Evolutionary conservation across 2,113 vertebrate genomes (phyloP).

Genomic region (Psilopogon haemacephalus): DNA sequence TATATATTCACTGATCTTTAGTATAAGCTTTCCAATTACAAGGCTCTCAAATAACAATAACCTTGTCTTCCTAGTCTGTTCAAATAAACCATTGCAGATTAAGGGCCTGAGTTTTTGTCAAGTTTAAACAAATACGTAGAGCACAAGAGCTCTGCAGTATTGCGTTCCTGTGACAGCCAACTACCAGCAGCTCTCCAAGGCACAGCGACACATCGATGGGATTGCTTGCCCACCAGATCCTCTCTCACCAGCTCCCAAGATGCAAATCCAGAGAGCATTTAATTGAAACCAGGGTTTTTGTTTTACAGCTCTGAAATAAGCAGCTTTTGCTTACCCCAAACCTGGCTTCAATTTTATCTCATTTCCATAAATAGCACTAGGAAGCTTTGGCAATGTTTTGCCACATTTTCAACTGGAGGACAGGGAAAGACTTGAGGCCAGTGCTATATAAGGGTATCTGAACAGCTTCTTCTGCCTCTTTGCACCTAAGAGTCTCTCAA

Average conservation of each 20-base stretch:
- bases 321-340: conserved; percentile 58
- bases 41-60: conserved; percentile 15
- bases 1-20: background rate
- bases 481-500: background rate
- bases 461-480: background rate
- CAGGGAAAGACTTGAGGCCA: conserved; percentile 12
- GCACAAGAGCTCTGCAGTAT: background rate
- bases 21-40: background rate
- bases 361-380: conserved; percentile 65
- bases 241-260: background rate
- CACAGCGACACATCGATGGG: accelerated
- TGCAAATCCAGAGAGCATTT: conserved; percentile 6
- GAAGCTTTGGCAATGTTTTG: conserved; percentile 49
- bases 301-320: conserved; percentile 30
- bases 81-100: conserved; percentile 55
- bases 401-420: conserved; percentile 29
- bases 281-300: conserved; percentile 64
- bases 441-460: background rate
- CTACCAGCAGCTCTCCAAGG: background rate
- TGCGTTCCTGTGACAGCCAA: background rate
- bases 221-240: background rate
- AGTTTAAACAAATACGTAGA: background rate
- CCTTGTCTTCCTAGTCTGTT: conserved; percentile 4
- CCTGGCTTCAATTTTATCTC: conserved; percentile 69
- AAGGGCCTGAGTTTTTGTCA: conserved; percentile 28